Conservation (phyloP, 2,113 vertebrate genomes). For the Plecotus auritus region DNA sequence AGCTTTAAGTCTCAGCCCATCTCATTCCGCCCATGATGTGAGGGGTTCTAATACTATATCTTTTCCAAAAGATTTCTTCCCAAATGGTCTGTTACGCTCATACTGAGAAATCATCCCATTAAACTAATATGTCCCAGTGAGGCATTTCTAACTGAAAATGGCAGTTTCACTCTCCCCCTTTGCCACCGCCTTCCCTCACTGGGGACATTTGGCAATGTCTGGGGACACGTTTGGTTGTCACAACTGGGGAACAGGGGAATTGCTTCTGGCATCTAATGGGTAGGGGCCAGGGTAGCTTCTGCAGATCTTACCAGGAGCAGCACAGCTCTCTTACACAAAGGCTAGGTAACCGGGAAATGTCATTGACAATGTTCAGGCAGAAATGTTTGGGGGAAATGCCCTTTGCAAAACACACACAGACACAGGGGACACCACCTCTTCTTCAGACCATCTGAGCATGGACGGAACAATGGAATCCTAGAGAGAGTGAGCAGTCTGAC, state of each 20-base stretch:
- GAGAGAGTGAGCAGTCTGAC: not conserved
- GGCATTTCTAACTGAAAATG: not conserved
- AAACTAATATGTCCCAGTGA: not conserved
- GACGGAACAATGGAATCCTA: not conserved
- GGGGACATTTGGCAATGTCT: not conserved
- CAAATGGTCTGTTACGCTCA: not conserved
- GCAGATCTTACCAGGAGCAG: not conserved
- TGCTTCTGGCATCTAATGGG: not conserved
- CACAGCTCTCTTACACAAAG: not conserved
- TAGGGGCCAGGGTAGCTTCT: not conserved
- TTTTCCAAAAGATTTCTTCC: not conserved
- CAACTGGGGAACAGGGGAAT: not conserved
- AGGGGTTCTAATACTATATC: not conserved
- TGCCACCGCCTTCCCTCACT: accelerated
- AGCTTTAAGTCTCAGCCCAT: not conserved
- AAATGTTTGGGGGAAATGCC: not conserved
- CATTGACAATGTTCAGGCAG: not conserved
- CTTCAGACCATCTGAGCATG: not conserved
- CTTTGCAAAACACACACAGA: not conserved
- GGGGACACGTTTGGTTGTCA: not conserved
- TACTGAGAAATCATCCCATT: not conserved
- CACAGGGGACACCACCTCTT: not conserved
- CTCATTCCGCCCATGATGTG: not conserved
- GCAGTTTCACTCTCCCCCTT: not conserved
- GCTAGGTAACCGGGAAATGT: not conserved